A percentile compares a stretch with the other conserved stretches of the same genome.
Conservation (phyloP, 53 echinoderm and acorn worm species). For the Echinarachnius parma region DNA sequence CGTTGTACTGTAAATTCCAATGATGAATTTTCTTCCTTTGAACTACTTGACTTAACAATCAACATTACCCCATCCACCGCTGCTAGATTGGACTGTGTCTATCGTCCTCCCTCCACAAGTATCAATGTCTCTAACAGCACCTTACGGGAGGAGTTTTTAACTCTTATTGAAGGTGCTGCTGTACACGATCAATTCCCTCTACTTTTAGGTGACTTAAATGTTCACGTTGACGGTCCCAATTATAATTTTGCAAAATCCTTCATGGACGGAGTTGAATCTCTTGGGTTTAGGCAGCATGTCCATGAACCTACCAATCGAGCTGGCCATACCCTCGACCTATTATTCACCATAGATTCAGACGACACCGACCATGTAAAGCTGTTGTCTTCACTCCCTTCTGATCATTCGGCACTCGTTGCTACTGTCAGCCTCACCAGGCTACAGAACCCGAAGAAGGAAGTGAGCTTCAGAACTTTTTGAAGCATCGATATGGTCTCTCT, state of each 20-base stretch:
- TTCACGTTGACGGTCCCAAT: slow-evolving; percentile 4
- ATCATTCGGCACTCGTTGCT: slow-evolving; percentile 11
- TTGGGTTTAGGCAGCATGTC: no score
- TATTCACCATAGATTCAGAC: no score
- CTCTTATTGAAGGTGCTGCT: slow-evolving; percentile 24
- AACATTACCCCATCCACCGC: slow-evolving; percentile 11
- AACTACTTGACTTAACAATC: slow-evolving; percentile 6
- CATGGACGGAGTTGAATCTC: no score
- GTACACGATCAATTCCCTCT: no score
- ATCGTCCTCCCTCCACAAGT: slow-evolving; percentile 29
- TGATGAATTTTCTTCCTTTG: slow-evolving; percentile 24
- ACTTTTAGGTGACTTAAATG: not conserved
- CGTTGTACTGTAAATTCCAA: slow-evolving; percentile 13
- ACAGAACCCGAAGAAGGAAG: slow-evolving; percentile 27
- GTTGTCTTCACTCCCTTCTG: not conserved
- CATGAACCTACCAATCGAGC: slow-evolving; percentile 9
- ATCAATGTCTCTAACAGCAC: slow-evolving; percentile 4
- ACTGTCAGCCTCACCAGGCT: slow-evolving; percentile 6
- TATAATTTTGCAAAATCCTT: slow-evolving; percentile 17
- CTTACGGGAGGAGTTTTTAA: slow-evolving; percentile 15
- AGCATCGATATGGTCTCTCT: slow-evolving; percentile 8
- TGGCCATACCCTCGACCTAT: slow-evolving; percentile 18
- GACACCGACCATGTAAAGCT: no score
- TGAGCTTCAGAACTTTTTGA: slow-evolving; percentile 15
- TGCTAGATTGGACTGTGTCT: slow-evolving; percentile 8